These are phyloP conservation scores for Megathymus violae DNA, from an alignment of 1,140 invertebrate genomes.

Conservation along the genomic window DNA sequence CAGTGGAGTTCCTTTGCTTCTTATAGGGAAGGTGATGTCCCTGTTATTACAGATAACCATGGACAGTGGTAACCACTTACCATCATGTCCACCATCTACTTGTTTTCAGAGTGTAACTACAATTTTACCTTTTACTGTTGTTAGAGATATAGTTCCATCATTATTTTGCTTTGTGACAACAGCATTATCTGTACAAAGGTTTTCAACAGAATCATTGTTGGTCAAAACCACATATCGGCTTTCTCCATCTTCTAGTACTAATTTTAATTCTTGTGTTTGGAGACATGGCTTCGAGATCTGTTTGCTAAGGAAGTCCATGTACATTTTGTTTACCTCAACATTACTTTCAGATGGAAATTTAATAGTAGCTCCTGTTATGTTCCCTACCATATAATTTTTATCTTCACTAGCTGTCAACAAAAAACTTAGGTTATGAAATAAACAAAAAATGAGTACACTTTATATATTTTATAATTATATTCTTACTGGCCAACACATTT, in stretches of 20 bases:
- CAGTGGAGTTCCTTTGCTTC: no score
- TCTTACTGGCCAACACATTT: constrained; percentile 21
- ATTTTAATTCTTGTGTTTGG: constrained; percentile 63
- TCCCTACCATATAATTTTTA: constrained; percentile 27
- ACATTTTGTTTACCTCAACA: constrained; percentile 54
- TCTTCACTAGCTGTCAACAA: constrained; percentile 18
- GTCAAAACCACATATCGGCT: constrained; percentile 61
- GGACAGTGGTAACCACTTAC: no score
- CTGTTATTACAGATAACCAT: no score
- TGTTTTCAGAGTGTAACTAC: no score
- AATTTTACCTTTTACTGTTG: constrained; percentile 59
- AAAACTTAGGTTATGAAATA: constrained; percentile 8
- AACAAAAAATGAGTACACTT: background rate
- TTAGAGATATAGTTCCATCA: constrained; percentile 74
- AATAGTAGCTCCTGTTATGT: constrained; percentile 23
- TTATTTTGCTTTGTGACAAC: constrained; percentile 73
- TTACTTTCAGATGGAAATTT: constrained; percentile 27
- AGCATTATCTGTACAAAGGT: constrained; percentile 41
- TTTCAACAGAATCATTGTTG: constrained; percentile 48
- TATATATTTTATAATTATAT: background rate
- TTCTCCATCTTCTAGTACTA: constrained; percentile 60
- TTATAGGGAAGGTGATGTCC: no score
- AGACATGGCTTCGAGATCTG: constrained; percentile 52
- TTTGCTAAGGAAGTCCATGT: constrained; percentile 61
- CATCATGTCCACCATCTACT: no score